These are phyloP conservation scores for Glyptemys insculpta DNA, from an alignment of 2,797 vertebrate genomes.

Conservation along the genomic window DNA sequence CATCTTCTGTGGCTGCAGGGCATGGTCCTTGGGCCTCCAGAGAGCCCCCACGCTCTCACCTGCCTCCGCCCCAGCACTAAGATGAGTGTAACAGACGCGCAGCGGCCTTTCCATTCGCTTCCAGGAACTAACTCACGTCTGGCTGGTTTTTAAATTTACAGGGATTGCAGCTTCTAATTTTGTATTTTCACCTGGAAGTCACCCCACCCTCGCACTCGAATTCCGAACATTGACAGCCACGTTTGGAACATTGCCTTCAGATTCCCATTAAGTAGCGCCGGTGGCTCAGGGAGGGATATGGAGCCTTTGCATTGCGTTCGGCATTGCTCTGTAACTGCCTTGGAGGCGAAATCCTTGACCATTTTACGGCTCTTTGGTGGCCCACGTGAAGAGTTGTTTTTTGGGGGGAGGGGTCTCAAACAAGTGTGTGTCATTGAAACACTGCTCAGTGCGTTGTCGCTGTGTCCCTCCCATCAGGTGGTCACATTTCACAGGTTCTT, in stretches of 20 bases:
- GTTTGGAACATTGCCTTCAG: background rate
- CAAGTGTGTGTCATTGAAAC: background rate
- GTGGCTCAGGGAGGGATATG: background rate
- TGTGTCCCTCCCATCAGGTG: background rate
- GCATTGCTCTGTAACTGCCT: background rate
- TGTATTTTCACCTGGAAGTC: background rate
- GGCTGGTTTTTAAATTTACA: background rate
- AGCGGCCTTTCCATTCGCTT: background rate
- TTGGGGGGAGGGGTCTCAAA: background rate
- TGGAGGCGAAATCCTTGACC: background rate
- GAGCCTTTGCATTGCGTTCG: background rate
- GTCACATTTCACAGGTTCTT: background rate
- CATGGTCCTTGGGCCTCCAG: background rate
- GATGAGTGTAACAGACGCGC: background rate
- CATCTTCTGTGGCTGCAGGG: background rate
- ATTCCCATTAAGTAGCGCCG: background rate
- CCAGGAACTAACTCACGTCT: no score
- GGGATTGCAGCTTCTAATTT: background rate
- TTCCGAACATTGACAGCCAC: background rate
- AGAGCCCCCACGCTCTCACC: background rate
- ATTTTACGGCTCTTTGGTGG: background rate
- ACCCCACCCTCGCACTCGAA: background rate
- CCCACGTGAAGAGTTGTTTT: background rate
- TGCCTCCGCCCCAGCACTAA: background rate
- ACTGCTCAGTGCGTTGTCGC: no score